These are phyloP conservation scores for Rambutsinella grinnellia DNA, from an alignment of 2,888 invertebrate genomes.

Conservation along the genomic window DNA sequence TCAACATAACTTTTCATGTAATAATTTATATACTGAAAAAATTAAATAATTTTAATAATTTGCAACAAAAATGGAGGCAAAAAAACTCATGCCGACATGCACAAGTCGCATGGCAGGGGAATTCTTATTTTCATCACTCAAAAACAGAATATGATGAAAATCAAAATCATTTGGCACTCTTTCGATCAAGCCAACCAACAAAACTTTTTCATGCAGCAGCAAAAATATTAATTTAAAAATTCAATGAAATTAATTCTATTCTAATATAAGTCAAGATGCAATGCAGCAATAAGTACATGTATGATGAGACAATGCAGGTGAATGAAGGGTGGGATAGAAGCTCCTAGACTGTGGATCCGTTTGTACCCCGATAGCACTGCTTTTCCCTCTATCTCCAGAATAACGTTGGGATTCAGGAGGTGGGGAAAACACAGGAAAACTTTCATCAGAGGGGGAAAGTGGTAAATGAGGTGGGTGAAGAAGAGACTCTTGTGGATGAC, in stretches of 20 bases:
- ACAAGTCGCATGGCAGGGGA: not conserved
- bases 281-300: conserved; percentile 77
- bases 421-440: conserved; percentile 88
- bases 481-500: conserved; percentile 71
- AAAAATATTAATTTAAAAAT: not conserved
- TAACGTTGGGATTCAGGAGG: conserved; percentile 73
- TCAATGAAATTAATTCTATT: not conserved
- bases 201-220: not conserved
- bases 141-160: no score
- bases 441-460: conserved; percentile 75
- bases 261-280: conserved; percentile 49
- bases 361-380: conserved; percentile 70
- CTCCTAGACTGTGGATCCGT: conserved; percentile 73
- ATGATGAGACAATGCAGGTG: conserved; percentile 88
- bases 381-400: conserved; percentile 68
- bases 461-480: conserved; percentile 76
- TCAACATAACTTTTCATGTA: not conserved
- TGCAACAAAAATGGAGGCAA: not conserved
- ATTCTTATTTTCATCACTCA: no score
- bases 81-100: not conserved
- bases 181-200: no score
- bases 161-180: no score
- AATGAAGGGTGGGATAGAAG: conserved; percentile 80
- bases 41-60: not conserved
- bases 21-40: no score